phyloP scores from a whole-genome alignment of 2,797 vertebrate species.

The Phoebastria nigripes region DNA sequence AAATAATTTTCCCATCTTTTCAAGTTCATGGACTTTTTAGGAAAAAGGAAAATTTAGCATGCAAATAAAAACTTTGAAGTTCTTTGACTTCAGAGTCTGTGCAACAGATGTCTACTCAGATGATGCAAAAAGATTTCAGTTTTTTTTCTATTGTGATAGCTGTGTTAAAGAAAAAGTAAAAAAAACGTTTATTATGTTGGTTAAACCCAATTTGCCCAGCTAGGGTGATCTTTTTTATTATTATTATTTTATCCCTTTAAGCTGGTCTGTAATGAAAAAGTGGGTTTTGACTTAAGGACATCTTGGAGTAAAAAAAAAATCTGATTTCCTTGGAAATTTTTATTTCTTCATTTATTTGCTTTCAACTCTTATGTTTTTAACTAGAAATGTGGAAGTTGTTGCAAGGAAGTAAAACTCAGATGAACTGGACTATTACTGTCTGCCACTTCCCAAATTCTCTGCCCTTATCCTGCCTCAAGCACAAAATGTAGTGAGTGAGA shows the following conservation, averaged over 20 bases:
- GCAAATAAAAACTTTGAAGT: background rate
- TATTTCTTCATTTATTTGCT: background rate
- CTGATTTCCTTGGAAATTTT: background rate
- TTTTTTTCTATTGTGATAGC: background rate
- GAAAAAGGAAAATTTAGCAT: background rate
- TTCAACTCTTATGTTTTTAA: background rate
- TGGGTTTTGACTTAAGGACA: background rate
- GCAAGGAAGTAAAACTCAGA: background rate
- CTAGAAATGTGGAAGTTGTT: background rate
- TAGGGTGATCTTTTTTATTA: background rate
- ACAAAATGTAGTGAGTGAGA: background rate
- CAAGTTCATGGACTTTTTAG: background rate
- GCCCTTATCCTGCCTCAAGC: background rate
- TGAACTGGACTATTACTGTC: background rate
- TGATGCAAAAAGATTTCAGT: background rate
- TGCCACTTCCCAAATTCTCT: background rate
- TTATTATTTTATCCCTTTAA: background rate
- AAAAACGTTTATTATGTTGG: background rate
- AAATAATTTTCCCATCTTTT: background rate
- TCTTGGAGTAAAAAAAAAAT: background rate
- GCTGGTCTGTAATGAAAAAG: background rate
- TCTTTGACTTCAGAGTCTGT: background rate
- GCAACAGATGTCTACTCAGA: background rate
- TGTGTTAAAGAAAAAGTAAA: background rate
- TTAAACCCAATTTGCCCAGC: background rate